Evolutionary conservation across 2,888 invertebrate genomes (phyloP).

Genomic region (Acleris literana): DNA sequence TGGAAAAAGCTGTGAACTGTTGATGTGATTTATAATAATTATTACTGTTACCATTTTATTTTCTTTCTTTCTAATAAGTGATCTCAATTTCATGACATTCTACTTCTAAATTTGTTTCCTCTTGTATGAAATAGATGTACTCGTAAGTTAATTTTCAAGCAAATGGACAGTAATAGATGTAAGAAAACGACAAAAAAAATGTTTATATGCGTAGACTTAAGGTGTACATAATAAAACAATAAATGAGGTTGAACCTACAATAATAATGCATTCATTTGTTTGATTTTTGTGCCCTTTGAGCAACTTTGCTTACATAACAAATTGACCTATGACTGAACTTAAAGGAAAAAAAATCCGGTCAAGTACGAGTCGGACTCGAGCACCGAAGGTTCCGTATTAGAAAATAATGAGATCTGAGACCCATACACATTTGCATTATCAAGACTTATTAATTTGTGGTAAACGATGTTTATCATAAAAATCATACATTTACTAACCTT

Average conservation of each 20-base stretch:
- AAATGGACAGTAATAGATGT: conserved; percentile 74
- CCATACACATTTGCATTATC: no score
- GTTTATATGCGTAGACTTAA: conserved; percentile 61
- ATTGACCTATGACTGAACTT: no score
- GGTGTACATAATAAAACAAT: conserved; percentile 74
- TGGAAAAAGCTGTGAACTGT: conserved; percentile 49
- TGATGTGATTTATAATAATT: conserved; percentile 47
- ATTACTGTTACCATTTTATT: conserved; percentile 39
- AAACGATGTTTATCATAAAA: no score
- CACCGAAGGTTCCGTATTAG: no score
- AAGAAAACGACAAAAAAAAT: conserved; percentile 68
- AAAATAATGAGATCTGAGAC: no score
- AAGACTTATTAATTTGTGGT: no score
- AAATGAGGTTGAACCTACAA: conserved; percentile 49
- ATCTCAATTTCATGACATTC: conserved; percentile 50
- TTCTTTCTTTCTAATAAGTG: conserved; percentile 45
- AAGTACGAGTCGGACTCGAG: no score
- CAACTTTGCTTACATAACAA: no score
- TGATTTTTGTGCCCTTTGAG: conserved; percentile 2
- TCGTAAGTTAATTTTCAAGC: conserved; percentile 53
- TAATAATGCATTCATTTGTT: conserved; percentile 19
- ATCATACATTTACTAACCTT: no score
- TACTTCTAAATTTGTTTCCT: conserved; percentile 46
- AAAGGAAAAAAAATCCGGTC: no score
- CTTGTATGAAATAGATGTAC: conserved; percentile 47